These are phyloP conservation scores for Brenthis hecate DNA, from an alignment of 2,888 invertebrate genomes.

Conservation along the genomic window DNA sequence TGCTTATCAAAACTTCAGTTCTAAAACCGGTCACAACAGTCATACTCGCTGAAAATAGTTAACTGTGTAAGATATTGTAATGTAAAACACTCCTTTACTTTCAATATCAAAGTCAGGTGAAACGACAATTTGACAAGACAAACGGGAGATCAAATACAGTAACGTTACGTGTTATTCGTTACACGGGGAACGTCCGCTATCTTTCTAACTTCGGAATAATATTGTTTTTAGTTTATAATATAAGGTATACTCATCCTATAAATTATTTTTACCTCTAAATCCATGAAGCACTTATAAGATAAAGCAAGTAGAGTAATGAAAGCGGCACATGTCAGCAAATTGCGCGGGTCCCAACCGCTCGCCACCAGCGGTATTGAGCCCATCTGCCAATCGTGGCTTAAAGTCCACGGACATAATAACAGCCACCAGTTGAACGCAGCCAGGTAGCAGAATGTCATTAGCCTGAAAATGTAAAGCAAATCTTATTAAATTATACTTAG, in stretches of 20 bases:
- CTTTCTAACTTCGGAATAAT: no score
- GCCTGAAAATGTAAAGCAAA: conserved; percentile 71
- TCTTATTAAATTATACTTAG: not conserved
- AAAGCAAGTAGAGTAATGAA: conserved; percentile 83
- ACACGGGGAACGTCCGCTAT: no score
- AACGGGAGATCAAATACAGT: no score
- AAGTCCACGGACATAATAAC: conserved; percentile 88
- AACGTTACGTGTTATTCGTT: no score
- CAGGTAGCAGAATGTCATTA: conserved; percentile 91
- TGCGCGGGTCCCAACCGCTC: conserved; percentile 85
- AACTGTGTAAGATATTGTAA: no score
- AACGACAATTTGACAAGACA: no score
- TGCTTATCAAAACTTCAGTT: no score
- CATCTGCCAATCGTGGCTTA: conserved; percentile 96
- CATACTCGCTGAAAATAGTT: no score
- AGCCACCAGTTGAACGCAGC: conserved; percentile 93
- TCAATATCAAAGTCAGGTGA: no score
- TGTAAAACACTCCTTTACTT: no score
- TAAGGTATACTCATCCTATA: not conserved
- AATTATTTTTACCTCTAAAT: conserved; percentile 84
- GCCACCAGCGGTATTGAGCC: conserved; percentile 91
- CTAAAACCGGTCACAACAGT: no score
- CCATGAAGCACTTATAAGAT: conserved; percentile 83
- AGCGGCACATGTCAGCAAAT: conserved; percentile 87
- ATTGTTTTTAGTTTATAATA: not conserved